These are phyloP conservation scores for Eristalinus aeneus DNA, from an alignment of 2,888 invertebrate genomes.

Conservation along the genomic window DNA sequence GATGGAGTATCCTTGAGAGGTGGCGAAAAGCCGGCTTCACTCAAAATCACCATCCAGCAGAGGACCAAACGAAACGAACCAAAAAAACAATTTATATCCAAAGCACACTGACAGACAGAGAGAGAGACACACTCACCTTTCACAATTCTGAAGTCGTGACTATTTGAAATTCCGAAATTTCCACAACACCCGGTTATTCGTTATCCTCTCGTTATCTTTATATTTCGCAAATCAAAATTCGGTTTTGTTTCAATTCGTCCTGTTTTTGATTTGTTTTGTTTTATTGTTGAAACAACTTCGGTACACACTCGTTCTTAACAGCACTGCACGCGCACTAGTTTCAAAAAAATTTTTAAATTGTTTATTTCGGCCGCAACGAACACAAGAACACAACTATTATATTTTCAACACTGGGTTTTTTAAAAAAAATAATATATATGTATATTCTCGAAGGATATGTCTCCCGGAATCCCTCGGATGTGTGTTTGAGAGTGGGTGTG, in stretches of 20 bases:
- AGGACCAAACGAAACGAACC: background rate
- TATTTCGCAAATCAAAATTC: background rate
- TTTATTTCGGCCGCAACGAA: background rate
- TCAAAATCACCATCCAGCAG: background rate
- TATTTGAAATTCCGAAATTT: constrained; percentile 48
- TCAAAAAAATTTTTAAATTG: background rate
- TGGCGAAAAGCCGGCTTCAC: constrained; percentile 9
- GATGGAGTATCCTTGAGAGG: constrained; percentile 28
- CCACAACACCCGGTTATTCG: constrained; percentile 48
- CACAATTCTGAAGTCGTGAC: constrained; percentile 49
- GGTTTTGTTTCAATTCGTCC: constrained; percentile 16
- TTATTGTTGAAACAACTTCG: background rate
- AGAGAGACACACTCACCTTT: constrained; percentile 63
- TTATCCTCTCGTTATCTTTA: constrained; percentile 53
- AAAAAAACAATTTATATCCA: constrained; percentile 32
- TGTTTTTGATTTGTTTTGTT: background rate
- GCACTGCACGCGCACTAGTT: constrained; percentile 15
- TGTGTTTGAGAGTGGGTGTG: background rate
- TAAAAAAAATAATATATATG: too few species aligned
- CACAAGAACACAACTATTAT: background rate
- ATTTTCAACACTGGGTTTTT: background rate
- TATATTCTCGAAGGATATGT: background rate
- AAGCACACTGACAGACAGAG: constrained; percentile 19
- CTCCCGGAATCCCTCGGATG: background rate
- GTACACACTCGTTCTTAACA: constrained; percentile 3